These are phyloP conservation scores for Phyllotreta striolata DNA, from an alignment of 2,888 invertebrate species.

Conservation along the genomic window DNA sequence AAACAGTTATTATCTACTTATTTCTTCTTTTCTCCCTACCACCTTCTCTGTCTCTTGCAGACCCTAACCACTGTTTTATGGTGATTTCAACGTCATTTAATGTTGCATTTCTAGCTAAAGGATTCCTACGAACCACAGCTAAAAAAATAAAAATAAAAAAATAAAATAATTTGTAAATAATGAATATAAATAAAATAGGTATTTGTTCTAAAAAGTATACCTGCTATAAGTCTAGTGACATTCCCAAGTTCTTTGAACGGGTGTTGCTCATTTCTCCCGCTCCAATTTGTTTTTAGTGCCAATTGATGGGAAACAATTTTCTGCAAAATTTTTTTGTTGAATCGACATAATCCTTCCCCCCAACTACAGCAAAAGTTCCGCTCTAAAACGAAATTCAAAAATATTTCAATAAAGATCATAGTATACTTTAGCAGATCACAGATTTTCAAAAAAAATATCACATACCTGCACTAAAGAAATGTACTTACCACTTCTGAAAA, in stretches of 20 bases:
- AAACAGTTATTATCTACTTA: too few species aligned
- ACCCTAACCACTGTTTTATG: not conserved
- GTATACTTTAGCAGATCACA: too few species aligned
- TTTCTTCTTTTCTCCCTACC: not conserved
- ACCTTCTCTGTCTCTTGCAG: not conserved
- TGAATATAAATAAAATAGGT: too few species aligned
- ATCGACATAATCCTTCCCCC: slow-evolving; percentile 16
- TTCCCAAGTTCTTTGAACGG: slow-evolving; percentile 5
- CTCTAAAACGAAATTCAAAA: too few species aligned
- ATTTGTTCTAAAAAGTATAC: not conserved
- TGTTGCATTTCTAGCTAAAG: not conserved
- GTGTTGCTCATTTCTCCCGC: slow-evolving; percentile 12
- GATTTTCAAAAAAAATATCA: too few species aligned
- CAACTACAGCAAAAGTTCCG: too few species aligned
- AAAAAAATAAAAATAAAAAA: not conserved
- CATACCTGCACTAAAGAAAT: too few species aligned
- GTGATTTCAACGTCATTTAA: not conserved
- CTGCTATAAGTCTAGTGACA: not conserved
- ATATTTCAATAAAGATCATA: too few species aligned
- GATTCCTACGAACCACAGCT: not conserved
- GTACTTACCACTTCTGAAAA: slow-evolving; percentile 6
- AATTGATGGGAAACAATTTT: slow-evolving; percentile 4
- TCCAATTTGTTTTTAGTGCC: slow-evolving; percentile 18
- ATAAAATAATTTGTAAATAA: too few species aligned
- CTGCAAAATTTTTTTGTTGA: slow-evolving; percentile 9